These are phyloP conservation scores for Tupaia chinensis DNA, from an alignment of 2,113 vertebrate genomes.

Conservation along the genomic window DNA sequence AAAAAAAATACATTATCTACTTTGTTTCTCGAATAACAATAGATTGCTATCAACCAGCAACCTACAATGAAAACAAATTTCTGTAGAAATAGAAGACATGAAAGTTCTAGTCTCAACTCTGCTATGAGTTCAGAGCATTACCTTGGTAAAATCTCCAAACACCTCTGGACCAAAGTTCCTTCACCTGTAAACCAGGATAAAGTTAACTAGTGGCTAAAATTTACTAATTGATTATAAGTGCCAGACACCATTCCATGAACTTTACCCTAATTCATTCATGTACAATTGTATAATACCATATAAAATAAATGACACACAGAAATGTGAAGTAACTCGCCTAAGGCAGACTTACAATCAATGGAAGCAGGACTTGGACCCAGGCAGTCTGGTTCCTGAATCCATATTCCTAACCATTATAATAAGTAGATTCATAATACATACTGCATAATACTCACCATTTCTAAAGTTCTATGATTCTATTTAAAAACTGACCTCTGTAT, in stretches of 20 bases:
- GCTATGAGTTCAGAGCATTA: neutral
- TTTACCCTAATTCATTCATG: neutral
- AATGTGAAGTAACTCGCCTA: neutral
- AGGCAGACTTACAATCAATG: neutral
- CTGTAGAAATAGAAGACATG: neutral
- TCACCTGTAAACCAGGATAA: neutral
- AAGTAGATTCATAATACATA: neutral
- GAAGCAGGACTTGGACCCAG: neutral
- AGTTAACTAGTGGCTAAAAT: neutral
- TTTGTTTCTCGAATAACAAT: neutral
- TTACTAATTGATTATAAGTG: neutral
- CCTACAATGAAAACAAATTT: constrained; percentile 19
- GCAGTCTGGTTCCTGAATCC: neutral
- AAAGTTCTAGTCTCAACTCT: neutral
- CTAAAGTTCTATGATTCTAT: neutral
- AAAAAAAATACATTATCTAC: neutral
- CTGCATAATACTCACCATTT: neutral
- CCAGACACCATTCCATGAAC: neutral
- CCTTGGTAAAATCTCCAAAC: neutral
- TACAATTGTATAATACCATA: neutral
- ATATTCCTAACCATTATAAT: neutral
- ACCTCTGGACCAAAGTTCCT: neutral
- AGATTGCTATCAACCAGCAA: neutral
- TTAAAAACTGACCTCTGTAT: neutral
- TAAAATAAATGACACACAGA: neutral